Evolutionary conservation across 2,113 vertebrate genomes (phyloP).

Genomic region (Panurus biarmicus): DNA sequence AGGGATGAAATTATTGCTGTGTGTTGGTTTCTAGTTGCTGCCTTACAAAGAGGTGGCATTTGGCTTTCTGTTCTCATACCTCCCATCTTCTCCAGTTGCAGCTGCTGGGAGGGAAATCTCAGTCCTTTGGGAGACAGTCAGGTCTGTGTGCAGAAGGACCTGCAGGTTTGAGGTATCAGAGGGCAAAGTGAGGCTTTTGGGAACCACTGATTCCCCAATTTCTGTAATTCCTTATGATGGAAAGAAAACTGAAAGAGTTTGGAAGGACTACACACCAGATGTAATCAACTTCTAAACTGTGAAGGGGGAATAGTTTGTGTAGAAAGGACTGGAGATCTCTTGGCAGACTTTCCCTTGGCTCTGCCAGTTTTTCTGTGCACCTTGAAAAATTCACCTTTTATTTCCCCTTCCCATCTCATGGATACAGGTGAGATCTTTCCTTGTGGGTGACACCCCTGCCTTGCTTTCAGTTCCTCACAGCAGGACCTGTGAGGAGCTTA

Average conservation of each 20-base stretch:
- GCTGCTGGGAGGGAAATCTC: not conserved
- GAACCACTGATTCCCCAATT: not conserved
- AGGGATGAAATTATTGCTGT: not conserved
- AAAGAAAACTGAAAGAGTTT: not conserved
- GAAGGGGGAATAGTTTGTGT: not conserved
- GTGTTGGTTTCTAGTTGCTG: rapidly evolving
- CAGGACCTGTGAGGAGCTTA: not conserved
- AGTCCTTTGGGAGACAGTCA: not conserved
- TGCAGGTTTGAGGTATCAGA: rapidly evolving
- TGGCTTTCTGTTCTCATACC: not conserved
- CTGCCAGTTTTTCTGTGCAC: not conserved
- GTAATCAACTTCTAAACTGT: not conserved
- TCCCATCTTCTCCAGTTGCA: not conserved
- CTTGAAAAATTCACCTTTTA: not conserved
- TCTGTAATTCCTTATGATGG: not conserved
- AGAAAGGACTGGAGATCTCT: not conserved
- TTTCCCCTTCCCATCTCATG: not conserved
- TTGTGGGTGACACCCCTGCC: not conserved
- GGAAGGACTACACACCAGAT: not conserved
- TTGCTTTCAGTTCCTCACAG: not conserved
- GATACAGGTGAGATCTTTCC: not conserved
- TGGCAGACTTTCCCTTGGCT: not conserved
- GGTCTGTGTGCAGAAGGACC: not conserved
- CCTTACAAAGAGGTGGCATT: not conserved
- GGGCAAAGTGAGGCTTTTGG: not conserved